Base-by-base conservation (phyloP, 2,888 invertebrate genomes). In the Apamea anceps region DNA sequence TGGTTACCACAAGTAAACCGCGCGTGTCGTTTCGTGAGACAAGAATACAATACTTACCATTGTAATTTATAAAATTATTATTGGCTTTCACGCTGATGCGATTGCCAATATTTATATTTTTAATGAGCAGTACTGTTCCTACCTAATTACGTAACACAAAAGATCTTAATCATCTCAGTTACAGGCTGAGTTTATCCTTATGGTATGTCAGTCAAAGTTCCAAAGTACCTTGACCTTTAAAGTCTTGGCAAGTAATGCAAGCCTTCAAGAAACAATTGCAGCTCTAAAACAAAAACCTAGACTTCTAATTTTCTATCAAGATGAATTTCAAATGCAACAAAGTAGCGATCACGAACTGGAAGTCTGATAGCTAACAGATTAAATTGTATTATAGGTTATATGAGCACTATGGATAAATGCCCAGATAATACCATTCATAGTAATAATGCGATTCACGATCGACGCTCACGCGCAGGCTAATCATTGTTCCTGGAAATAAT, bases 401-500 rank as follows among this genome's bases (percentile, higher is more conserved):
- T 60, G 37, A 68, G 45, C 60, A 72, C 66, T 77, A 78, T 72
- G 71, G 68, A 81, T 85, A 85, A 75, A 80, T 51, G 32, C 67
- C n/a, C 37, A 75, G 87, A 81, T 79, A 85, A 85, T 87, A 74
- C 74, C 45, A 77, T 85, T 85, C 77, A 71, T 81, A 72, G 66
- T 51, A 85, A 77, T 81, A 87, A 75, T 75, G 87, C 87, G 74
- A 74, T 79, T 74, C 86, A 89, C 77, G 88, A 86, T 85, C 80
- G 68, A 72, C 81, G 79, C 81, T 75, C 90, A 88, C 83, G 88
- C 87, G 87, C 90, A 78, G n/a, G 48, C 68, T 65, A 77, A 87
- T 87, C 85, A 73, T 67, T 77, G 68, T 89, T 89, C 88, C 79
- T 82, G 75, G 88, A 85, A 88, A 74, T 83, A 37, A 77, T 86